These are phyloP conservation scores for Microdon myrmicae DNA, from an alignment of 2,888 invertebrate genomes.

Conservation along the genomic window DNA sequence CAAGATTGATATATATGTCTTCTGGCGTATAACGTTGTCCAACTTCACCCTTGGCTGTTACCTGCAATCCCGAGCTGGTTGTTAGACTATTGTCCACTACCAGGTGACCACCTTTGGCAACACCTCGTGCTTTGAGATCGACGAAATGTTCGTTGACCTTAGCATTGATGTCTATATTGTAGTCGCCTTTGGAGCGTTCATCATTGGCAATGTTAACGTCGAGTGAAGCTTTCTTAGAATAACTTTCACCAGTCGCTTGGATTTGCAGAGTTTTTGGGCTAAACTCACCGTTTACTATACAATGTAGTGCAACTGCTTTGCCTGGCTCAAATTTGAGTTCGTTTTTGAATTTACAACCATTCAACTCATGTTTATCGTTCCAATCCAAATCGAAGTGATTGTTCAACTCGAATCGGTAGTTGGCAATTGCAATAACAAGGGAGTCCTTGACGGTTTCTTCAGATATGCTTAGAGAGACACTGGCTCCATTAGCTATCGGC, in stretches of 20 bases:
- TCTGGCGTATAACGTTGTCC: constrained; percentile 59
- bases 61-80: constrained; percentile 61
- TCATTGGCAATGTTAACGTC: constrained; percentile 67
- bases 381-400: constrained; percentile 51
- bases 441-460: constrained; percentile 51
- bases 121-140: constrained; percentile 58
- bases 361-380: constrained; percentile 33
- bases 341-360: constrained; percentile 54
- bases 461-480: constrained; percentile 47
- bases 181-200: constrained; percentile 63
- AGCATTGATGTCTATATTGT: constrained; percentile 72
- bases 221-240: constrained; percentile 70
- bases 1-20: constrained; percentile 61
- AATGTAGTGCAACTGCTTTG: constrained; percentile 45
- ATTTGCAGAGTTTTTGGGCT: constrained; percentile 71
- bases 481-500: constrained; percentile 57
- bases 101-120: constrained; percentile 63
- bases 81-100: constrained; percentile 57
- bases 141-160: constrained; percentile 64
- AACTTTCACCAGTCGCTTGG: constrained; percentile 71
- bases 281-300: constrained; percentile 70
- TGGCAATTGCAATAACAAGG: constrained; percentile 53
- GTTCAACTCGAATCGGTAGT: constrained; percentile 53
- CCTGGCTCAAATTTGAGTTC: constrained; percentile 53
- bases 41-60: constrained; percentile 60